Base-by-base conservation (phyloP, 2,888 invertebrate genomes). In the Andrena bucephala region DNA sequence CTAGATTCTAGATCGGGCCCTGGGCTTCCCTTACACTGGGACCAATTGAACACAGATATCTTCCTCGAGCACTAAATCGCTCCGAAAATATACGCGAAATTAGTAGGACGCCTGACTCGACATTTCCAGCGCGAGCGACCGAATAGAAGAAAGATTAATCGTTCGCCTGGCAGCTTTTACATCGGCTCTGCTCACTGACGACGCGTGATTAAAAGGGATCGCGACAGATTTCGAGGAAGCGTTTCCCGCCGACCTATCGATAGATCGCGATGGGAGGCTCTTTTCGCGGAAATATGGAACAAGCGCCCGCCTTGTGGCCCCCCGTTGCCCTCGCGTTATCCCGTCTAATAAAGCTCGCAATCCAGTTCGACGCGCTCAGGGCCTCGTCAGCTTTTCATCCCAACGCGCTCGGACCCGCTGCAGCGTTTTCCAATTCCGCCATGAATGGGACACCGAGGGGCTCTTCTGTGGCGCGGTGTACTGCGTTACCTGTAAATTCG, bases 341-440 rank as follows among this genome's bases (percentile, higher is more conserved):
- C 71, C 67, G 50, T 83, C 62, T 77, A 85, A 85, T 85, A 85
- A 85, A 85, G 68, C 66, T 65, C 36, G 81, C 80, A 62, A 83
- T 83, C 74, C 83, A 54, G 73, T 62, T 66, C 65, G 60, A 77
- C 83, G 83, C 75, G 72, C 69, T 36, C 72, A 50, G 13, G 57
- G 50, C 59, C 70, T 70, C 84, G 50, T 77, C 77, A 54, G 85
- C 77, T 74, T 74, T 85, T 80, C 84, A 74, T 76, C 66, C 20
- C 48, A 36, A 16, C 42, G 69, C 10, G 63, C 24, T 57, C 67
- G 50, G 20, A 57, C 62, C 68, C 16, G 33, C 52, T 69, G 50
- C 52, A 27, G 36, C 42, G 27, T 80, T 84, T 85, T 72, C 72
- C 81, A 69, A 77, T 72, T 57, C 27, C 62, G 50, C 27, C 48